Evolutionary conservation across 2,113 vertebrate species (phyloP), one percentile per base, ranked within the genome.

Genomic region (Chauna torquata): DNA sequence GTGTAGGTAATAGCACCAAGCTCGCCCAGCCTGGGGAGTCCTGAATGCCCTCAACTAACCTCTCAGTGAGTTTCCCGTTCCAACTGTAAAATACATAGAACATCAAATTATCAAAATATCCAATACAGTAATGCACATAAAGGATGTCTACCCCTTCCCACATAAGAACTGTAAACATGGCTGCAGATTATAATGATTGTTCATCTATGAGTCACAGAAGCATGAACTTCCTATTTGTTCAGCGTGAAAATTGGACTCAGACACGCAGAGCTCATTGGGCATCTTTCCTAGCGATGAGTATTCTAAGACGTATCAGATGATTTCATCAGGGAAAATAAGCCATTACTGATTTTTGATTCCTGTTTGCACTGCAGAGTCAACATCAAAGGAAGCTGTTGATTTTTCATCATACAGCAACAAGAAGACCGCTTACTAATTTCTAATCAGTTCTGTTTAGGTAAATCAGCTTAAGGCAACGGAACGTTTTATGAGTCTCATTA

Each of bases 1-100:
- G 12, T 0, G 0, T 27, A 6, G 8, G 2, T 66, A 62, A 64
- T 0, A 69, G 66, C 61, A 16, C 20, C 20, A 83, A 84, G 65
- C 24, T 92, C 65, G 84, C 13, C 38, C 61, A 40, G 2, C 64
- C 79, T 64, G 0, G 3, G 88, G 81, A 91, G 93, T 12, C 19
- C 44, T 54, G 34, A 65, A 66, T 49, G 81, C 42, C 80, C 88
- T 50, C 0, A 0, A 50, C 34, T 76, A 50, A 55, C 30, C 61
- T 54, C 52, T 19, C 18, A 9, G 6, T 9, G 28, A 42, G 24
- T 62, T 24, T 65, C 57, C n/a, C 16, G 20, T 57, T 72, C 24
- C 55, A 91, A 27, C n/a, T 38, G 7, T 16, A 68, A 55, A 81
- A 93, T 13, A 59, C 0, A 11, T 16, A 2, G 3, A 82, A 62